Conservation (phyloP, 2,888 invertebrate genomes). For the Nasonia oneida region DNA sequence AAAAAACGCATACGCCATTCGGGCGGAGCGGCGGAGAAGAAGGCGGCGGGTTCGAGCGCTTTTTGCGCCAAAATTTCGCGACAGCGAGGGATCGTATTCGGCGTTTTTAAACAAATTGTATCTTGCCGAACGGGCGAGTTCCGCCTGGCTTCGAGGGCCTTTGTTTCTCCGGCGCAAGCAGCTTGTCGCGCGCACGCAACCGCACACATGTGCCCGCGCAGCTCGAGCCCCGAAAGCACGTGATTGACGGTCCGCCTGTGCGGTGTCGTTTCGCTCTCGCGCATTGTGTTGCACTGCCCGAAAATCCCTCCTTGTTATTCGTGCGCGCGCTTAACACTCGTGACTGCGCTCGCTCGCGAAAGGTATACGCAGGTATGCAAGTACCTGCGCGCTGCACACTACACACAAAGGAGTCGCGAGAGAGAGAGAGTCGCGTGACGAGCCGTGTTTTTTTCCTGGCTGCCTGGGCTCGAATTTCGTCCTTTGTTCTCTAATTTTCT, state of each 20-base stretch:
- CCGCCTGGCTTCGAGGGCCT: not conserved
- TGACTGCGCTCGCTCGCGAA: too few relatives aligned
- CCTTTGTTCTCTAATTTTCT: too few relatives aligned
- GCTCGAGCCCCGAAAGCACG: slow-evolving; percentile 32
- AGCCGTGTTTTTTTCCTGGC: slow-evolving; percentile 21
- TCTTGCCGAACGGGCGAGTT: too few relatives aligned
- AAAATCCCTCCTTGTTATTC: not conserved
- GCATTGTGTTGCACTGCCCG: not conserved
- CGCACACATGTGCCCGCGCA: not conserved
- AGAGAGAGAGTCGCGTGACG: slow-evolving; percentile 57
- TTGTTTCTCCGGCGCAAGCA: slow-evolving; percentile 26
- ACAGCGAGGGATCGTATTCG: too few relatives aligned
- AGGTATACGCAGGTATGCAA: slow-evolving; percentile 12
- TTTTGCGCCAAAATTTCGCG: too few relatives aligned
- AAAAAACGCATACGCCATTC: slow-evolving; percentile 38
- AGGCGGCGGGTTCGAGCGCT: too few relatives aligned
- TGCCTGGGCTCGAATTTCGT: not conserved
- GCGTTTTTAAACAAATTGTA: too few relatives aligned
- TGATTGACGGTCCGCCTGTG: slow-evolving; percentile 52
- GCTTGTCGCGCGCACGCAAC: slow-evolving; percentile 1
- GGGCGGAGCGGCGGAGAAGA: too few relatives aligned
- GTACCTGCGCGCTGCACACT: too few relatives aligned
- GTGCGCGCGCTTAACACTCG: too few relatives aligned
- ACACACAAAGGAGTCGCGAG: slow-evolving; percentile 42
- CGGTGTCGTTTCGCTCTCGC: not conserved